Evolutionary conservation across 2,113 vertebrate genomes (phyloP), one percentile per base, ranked within the genome.

Genomic region (Oncorhynchus mykiss): DNA sequence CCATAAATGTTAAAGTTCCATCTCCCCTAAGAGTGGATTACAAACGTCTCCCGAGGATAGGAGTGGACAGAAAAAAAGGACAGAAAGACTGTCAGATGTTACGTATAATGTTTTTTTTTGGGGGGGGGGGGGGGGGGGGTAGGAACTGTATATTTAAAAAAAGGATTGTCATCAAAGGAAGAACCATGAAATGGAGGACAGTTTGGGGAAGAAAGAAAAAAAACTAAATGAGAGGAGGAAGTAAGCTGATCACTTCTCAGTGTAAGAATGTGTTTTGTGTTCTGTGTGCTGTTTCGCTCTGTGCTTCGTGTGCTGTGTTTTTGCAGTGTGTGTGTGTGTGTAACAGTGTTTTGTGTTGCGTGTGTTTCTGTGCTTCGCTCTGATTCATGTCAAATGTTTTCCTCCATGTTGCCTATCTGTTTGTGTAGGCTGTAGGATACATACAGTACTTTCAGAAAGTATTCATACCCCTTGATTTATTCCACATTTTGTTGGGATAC

Each of bases 231-330:
- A 82, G 67, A 74, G 72, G 78, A 86, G 75, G 74, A 87, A 82
- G 85, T 86, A 92, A 87, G 85, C 88, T 86, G 87, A 86, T 85
- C 85, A 49, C 90, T 88, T 90, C 89, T 88, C 84, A 89, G 93
- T 91, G 92, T 94, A 93, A 94, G 92, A 89, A 89, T 86, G 88
- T 83, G 76, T 83, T 79, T 80, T 78, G 80, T 82, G 85, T 82
- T 78, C 78, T 67, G 66, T 86, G 65, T 69, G 54, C 51, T 16
- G 78, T 85, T 67, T 51, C 72, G 48, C 20, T 27, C 59, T 24
- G 16, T 48, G 18, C 16, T 68, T 18, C 4, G 67, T 69, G 73
- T 77, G 73, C 16, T 71, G 80, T 74, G 66, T 82, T 75, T 18
- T 18, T 1, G 51, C 16, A 5, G 20, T 67, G 59, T 59, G 45